Percentiles rank a stretch among this genome's conserved stretches.
Conservation (phyloP, 2,888 invertebrate species). For the Xestia sexstrigata region DNA sequence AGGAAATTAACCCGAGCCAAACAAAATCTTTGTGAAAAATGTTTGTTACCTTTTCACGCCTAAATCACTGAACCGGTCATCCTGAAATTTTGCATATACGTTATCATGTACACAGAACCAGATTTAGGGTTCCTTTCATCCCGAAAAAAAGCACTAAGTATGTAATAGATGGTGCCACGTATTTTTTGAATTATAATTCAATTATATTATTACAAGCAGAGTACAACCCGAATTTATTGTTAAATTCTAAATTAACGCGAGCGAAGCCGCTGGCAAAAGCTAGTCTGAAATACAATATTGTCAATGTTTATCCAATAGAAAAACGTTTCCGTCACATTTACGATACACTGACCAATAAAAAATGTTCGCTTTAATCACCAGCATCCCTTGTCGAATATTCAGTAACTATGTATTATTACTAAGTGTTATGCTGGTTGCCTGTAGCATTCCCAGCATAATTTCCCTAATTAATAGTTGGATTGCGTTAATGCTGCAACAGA, state of each 20-base stretch:
- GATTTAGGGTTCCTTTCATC: too few species aligned
- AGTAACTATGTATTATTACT: constrained; percentile 8
- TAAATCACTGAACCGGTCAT: too few species aligned
- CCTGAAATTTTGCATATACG: too few species aligned
- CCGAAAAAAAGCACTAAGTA: too few species aligned
- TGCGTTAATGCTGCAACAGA: constrained; percentile 63
- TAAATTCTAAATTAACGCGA: too few species aligned
- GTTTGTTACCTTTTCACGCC: too few species aligned
- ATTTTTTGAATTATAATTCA: too few species aligned
- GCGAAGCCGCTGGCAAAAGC: too few species aligned
- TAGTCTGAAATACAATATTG: constrained; percentile 40
- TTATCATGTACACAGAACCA: too few species aligned
- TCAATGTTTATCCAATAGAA: constrained; percentile 62
- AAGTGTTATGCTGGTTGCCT: constrained; percentile 47
- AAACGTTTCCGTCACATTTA: constrained; percentile 66
- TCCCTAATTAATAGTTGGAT: constrained; percentile 65
- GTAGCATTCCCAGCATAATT: constrained; percentile 62
- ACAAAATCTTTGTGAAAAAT: constrained; percentile 22
- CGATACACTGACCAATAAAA: constrained; percentile 62
- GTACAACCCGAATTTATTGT: too few species aligned
- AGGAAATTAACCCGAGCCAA: constrained; percentile 70
- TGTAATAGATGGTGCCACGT: too few species aligned
- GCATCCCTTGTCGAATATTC: background rate
- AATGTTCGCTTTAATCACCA: constrained; percentile 38
- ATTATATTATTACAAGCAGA: too few species aligned